Evolutionary conservation across 2,888 invertebrate genomes (phyloP).

Genomic region (Schizaphis graminum): DNA sequence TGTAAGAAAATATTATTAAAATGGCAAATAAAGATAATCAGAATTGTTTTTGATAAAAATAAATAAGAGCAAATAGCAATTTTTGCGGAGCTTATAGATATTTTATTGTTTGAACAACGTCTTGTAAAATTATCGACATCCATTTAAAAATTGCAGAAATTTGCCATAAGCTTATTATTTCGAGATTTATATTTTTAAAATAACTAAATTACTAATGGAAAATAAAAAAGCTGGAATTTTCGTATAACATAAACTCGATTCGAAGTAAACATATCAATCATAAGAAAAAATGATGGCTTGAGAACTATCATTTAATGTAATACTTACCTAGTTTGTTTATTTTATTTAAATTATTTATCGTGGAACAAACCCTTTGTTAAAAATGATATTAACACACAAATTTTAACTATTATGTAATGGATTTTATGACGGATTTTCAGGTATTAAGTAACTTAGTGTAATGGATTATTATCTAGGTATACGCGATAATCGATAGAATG

Average conservation of each 20-base stretch:
- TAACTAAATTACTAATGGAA: not conserved
- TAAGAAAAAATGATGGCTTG: not conserved
- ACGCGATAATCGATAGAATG: too few relatives aligned
- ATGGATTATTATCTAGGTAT: not conserved
- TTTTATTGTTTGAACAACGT: not conserved
- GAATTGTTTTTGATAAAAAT: not conserved
- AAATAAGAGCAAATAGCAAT: not conserved
- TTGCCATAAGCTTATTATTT: not conserved
- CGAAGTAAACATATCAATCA: not conserved
- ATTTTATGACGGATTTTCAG: not conserved
- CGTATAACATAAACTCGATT: not conserved
- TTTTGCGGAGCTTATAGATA: not conserved
- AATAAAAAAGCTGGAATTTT: not conserved
- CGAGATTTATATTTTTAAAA: not conserved
- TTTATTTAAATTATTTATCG: not conserved
- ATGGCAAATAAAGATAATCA: not conserved
- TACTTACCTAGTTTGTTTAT: not conserved
- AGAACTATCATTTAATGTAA: not conserved
- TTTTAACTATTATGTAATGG: not conserved
- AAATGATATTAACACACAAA: not conserved
- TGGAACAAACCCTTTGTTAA: not conserved
- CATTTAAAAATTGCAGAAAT: not conserved
- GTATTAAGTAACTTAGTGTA: not conserved
- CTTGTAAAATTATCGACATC: not conserved
- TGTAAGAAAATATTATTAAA: conserved; percentile 4